phyloP scores from a whole-genome alignment of 1,140 invertebrate species.

The Drosophila lacertosa region DNA sequence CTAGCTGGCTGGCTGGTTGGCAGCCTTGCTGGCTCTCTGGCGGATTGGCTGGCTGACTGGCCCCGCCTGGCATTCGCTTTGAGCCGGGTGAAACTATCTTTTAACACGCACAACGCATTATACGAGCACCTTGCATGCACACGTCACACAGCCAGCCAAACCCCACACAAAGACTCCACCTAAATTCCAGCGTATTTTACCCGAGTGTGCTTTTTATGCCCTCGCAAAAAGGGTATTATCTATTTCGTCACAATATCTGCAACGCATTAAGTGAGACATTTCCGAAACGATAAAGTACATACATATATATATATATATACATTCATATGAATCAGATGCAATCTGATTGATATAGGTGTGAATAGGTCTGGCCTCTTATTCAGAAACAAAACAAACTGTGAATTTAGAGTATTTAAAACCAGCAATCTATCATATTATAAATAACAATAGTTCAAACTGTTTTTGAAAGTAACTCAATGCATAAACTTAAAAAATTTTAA shows the following conservation, averaged over 20 bases:
- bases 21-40: conserved; percentile 5
- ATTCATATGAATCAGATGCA: no score
- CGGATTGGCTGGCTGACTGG: conserved; percentile 27
- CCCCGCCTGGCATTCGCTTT: conserved; percentile 52
- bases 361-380: no score
- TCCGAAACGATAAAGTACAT: no score
- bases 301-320: no score
- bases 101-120: conserved; percentile 82
- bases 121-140: conserved; percentile 80
- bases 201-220: conserved; percentile 47
- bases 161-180: conserved; percentile 16
- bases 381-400: no score
- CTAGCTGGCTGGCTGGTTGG: conserved; percentile 1
- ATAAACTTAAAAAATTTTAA: no score
- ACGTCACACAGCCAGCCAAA: conserved; percentile 47
- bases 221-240: not conserved
- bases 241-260: conserved; percentile 22
- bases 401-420: no score
- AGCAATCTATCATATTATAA: no score
- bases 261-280: not conserved
- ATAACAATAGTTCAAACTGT: no score
- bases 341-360: no score
- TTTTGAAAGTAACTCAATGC: no score
- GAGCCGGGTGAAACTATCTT: conserved; percentile 79
- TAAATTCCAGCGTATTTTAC: conserved; percentile 53